Percentiles rank a stretch among this genome's conserved stretches.
These are phyloP conservation scores for Myodes glareolus DNA, from an alignment of 2,113 vertebrate species.

Conservation along the genomic window DNA sequence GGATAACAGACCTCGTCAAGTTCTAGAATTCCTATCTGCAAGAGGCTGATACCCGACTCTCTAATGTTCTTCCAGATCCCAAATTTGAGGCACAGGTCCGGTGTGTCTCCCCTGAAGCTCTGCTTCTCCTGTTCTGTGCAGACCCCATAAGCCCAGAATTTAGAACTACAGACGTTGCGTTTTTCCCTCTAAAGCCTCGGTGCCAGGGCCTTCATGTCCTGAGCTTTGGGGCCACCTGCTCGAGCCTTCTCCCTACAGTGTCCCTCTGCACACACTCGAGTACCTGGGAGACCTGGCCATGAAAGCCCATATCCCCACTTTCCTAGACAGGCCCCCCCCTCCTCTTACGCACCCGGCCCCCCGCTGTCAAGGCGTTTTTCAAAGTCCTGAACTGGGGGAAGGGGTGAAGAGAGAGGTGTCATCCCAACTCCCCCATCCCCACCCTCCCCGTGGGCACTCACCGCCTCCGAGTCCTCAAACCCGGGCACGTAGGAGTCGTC, in stretches of 20 bases:
- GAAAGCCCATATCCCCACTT: constrained; percentile 40
- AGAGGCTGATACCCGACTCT: constrained; percentile 10
- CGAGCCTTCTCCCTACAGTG: neutral
- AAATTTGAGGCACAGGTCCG: neutral
- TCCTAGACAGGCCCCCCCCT: constrained; percentile 9
- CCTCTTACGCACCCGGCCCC: neutral
- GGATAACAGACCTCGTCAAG: constrained; percentile 15
- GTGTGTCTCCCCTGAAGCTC: neutral
- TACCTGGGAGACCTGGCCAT: neutral
- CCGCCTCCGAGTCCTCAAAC: constrained; percentile 87
- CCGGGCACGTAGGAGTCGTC: constrained; percentile 87
- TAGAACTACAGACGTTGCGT: neutral
- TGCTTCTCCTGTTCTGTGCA: neutral
- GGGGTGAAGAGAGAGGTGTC: constrained; percentile 56
- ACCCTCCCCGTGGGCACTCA: constrained; percentile 77
- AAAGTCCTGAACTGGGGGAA: constrained; percentile 68
- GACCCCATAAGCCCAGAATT: neutral
- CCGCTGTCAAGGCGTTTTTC: constrained; percentile 24
- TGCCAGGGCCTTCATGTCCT: neutral
- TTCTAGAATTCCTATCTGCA: constrained; percentile 32
- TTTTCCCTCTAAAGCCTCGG: neutral
- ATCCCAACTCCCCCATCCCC: constrained; percentile 65
- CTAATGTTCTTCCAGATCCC: constrained; percentile 11
- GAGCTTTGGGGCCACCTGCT: constrained; percentile 66
- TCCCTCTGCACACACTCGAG: neutral